Conservation (phyloP, 2,797 vertebrate genomes). For the Rousettus madagascariensis region DNA sequence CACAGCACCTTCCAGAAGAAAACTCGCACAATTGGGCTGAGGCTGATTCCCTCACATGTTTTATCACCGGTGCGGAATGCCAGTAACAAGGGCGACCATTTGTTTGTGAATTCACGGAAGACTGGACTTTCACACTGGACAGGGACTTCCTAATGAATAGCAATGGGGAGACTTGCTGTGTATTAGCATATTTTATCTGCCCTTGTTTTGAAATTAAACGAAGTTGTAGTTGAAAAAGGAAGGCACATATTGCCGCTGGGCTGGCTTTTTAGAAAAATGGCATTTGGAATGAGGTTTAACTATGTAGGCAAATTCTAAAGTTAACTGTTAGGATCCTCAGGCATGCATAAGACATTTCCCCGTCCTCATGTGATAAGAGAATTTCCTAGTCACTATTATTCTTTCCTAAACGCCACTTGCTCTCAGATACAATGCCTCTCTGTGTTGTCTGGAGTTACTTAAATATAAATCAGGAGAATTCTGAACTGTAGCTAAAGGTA, state of each 20-base stretch:
- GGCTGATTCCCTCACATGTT: background rate
- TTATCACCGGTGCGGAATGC: background rate
- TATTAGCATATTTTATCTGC: constrained; percentile 69
- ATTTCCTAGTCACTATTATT: constrained; percentile 26
- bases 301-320: background rate
- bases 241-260: background rate
- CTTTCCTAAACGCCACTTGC: background rate
- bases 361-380: background rate
- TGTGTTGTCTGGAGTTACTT: constrained; percentile 33
- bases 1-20: background rate
- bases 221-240: constrained; percentile 26
- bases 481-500: background rate
- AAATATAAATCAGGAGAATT: constrained; percentile 38
- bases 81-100: constrained; percentile 31
- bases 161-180: constrained; percentile 6
- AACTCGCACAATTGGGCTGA: background rate
- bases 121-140: constrained; percentile 26
- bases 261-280: background rate
- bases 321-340: background rate
- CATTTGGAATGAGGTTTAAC: constrained; percentile 24
- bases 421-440: background rate
- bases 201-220: constrained; percentile 64
- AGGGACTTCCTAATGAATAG: constrained; percentile 38
- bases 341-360: background rate
- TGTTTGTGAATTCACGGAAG: constrained; percentile 55